Base-by-base conservation (phyloP, 2,797 vertebrate genomes). In the Podarcis lilfordi region DNA sequence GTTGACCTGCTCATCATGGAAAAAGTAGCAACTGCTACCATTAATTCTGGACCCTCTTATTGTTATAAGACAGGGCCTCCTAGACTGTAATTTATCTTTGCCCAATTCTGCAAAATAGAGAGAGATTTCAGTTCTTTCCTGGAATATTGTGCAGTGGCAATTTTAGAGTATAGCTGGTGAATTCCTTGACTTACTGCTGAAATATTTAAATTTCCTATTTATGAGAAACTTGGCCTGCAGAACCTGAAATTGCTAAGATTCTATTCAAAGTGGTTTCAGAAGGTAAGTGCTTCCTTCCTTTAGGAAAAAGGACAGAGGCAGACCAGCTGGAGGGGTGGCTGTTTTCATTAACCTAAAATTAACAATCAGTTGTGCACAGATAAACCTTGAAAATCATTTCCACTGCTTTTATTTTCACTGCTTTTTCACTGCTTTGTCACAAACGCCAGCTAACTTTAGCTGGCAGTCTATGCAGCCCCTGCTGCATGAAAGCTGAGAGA, bases 291-390 rank as follows among this genome's bases (percentile, higher is more conserved):
- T 32, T 69, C 15, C 1, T 72, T 23, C 35, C 45, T 72, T 80
- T 40, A 80, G 68, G 35, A 69, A 50, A 69, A 50, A 27, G 10
- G 59, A 66, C 55, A 79, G 61, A 79, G n/a, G 40, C 10, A 69
- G 76, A 55, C 40, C 72, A 86, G 77, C 85, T 86, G 85, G 77
- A 59, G 77, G 68, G 25, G 55, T 80, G 68, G 66, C 77, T 86
- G 19, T 71, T 72, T 77, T 80, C 85, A 86, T 86, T 86, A 80
- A 86, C 45, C 68, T 80, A 80, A 35, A 80, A 87, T 80, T 87
- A 68, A 87, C 25, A 75, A 87, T 81, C 27, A 74, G 80, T 50
- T 37, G 80, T 27, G 29, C 43, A 64, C 69, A 87, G 55, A 87
- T 32, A 81, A 81, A 50, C 35, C 37, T 75, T 74, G 69, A 43